Conservation (phyloP, 2,888 invertebrate species). For the Mamestra brassicae region DNA sequence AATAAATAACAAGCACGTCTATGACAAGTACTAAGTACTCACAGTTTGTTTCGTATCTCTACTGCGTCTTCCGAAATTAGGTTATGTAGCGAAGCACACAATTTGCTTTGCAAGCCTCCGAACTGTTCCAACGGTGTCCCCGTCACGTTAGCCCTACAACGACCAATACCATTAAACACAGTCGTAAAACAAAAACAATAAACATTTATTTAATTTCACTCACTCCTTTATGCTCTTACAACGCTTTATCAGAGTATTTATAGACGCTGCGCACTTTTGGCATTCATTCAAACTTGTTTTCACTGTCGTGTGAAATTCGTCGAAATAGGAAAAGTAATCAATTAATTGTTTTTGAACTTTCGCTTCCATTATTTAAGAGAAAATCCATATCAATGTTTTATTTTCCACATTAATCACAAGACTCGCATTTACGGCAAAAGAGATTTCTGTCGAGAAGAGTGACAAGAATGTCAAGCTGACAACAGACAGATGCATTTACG, state of each 20-base stretch:
- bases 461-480: slow-evolving; percentile 24
- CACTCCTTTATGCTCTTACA: slow-evolving; percentile 88
- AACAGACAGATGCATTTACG: slow-evolving; percentile 17
- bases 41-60: slow-evolving; percentile 85
- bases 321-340: slow-evolving; percentile 89
- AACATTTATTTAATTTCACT: slow-evolving; percentile 72
- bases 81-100: slow-evolving; percentile 83
- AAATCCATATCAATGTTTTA: slow-evolving; percentile 67
- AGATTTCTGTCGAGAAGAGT: slow-evolving; percentile 13
- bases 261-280: slow-evolving; percentile 87
- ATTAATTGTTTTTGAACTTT: slow-evolving; percentile 89
- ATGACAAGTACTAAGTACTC: slow-evolving; percentile 64
- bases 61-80: slow-evolving; percentile 83
- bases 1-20: slow-evolving; percentile 22
- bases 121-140: slow-evolving; percentile 87
- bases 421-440: slow-evolving; percentile 24
- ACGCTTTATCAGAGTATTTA: slow-evolving; percentile 89
- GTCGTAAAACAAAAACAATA: slow-evolving; percentile 63
- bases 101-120: slow-evolving; percentile 80
- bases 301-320: slow-evolving; percentile 86
- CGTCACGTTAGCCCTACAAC: slow-evolving; percentile 82
- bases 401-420: slow-evolving; percentile 42
- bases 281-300: slow-evolving; percentile 88
- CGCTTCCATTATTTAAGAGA: slow-evolving; percentile 81
- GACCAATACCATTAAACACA: slow-evolving; percentile 51